Evolutionary conservation across 2,113 vertebrate genomes (phyloP), one percentile per base, ranked within the genome.

Genomic region (Oenanthe melanoleuca): DNA sequence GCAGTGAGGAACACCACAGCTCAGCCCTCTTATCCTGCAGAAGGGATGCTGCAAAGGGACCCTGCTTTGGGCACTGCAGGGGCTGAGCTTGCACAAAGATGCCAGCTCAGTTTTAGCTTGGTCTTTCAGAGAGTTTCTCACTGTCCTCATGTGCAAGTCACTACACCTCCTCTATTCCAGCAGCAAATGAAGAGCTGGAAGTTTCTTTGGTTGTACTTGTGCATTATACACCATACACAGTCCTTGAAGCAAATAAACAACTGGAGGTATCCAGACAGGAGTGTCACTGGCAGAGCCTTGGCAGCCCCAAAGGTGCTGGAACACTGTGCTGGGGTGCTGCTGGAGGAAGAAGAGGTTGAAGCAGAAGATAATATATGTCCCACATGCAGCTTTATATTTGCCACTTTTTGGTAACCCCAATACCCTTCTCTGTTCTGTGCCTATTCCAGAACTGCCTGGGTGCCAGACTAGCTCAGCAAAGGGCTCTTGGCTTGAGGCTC

Each of bases 1-100:
- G 14, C 6, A 21, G 8, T n/a, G 38, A 56, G 8, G 2, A 3
- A 10, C 44, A 49, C 0, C 6, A 12, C 15, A 78, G 33, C 33
- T 79, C 77, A 57, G 12, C 14, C 33, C 9, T 82, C 40, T 63
- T 20, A 29, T 12, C 10, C 34, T 74, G 42, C n/a, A 65, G 56
- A 16, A 8, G 5, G 18, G 16, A 33, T 69, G 17, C 16, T 78
- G 45, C 33, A 72, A 47, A 85, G 8, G 25, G 31, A 8, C 49
- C 7, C 12, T n/a, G 21, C 56, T 63, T 60, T 60, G 24, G 29
- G 21, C 8, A 5, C 15, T 8, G 8, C 4, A 29, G 34, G 11
- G n/a, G 6, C 64, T 78, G 73, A 74, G 3, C 24, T 26, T 19
- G 13, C 28, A 47, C 25, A 57, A 7, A 72, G 4, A 24, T 25